A percentile compares a stretch with the other conserved stretches of the same genome.
Evolutionary conservation across 2,888 invertebrate genomes (phyloP).

Genomic region (Sericinus montela): DNA sequence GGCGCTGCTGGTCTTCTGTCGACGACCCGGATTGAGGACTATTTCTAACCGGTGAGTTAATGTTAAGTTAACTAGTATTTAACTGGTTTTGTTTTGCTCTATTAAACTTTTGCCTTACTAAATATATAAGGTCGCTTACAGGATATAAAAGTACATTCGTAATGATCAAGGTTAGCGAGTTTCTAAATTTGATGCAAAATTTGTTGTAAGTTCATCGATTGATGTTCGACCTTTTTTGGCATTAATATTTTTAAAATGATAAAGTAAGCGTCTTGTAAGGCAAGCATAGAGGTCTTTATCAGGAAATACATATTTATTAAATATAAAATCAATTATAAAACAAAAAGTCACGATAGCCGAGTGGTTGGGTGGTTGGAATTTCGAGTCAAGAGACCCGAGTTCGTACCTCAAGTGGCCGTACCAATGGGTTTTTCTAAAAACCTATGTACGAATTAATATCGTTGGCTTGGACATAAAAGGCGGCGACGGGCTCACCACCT

Average conservation of each 20-base stretch:
- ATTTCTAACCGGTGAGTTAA: slow-evolving; percentile 86
- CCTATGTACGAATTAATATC: no score
- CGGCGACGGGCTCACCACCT: no score
- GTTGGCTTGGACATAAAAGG: no score
- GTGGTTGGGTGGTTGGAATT: no score
- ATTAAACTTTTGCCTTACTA: slow-evolving; percentile 7
- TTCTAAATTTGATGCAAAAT: slow-evolving; percentile 27
- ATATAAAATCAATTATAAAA: not conserved
- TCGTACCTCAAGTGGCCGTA: no score
- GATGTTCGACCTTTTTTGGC: not conserved
- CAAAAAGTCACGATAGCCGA: no score
- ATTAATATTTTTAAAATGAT: slow-evolving; percentile 1
- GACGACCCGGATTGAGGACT: slow-evolving; percentile 85
- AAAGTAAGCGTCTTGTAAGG: not conserved
- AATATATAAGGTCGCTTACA: slow-evolving; percentile 16
- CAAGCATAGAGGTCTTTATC: not conserved
- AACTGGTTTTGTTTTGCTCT: slow-evolving; percentile 7
- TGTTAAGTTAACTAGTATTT: not conserved
- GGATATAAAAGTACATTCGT: slow-evolving; percentile 20
- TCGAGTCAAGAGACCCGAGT: no score
- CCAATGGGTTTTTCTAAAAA: no score
- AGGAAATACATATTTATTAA: not conserved
- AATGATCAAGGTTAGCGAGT: slow-evolving; percentile 26
- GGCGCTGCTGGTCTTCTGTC: slow-evolving; percentile 86
- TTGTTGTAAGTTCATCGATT: slow-evolving; percentile 16